A percentile compares a stretch with the other conserved stretches of the same genome.
phyloP scores from a whole-genome alignment of 2,888 invertebrate genomes.

The Platycheirus rosarum region DNA sequence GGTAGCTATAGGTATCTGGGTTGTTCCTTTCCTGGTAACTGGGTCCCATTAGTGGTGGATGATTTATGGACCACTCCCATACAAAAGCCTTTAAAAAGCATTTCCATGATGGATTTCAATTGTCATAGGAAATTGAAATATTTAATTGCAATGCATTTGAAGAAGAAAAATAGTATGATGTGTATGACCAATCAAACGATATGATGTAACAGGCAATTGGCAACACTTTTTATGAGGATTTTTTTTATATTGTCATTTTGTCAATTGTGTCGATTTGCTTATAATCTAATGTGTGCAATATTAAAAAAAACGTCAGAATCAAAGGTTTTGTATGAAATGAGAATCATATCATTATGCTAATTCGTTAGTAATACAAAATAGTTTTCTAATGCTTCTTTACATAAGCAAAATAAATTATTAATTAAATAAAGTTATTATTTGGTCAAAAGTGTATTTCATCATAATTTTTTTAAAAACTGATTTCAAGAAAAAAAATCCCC shows the following conservation, averaged over 20 bases:
- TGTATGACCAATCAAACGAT: conserved; percentile 58
- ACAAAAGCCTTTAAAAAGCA: conserved; percentile 76
- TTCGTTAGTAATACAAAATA: too few relatives aligned
- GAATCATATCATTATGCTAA: too few relatives aligned
- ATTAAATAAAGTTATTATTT: too few relatives aligned
- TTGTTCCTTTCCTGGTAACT: conserved; percentile 70
- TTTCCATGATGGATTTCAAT: conserved; percentile 63
- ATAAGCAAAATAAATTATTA: too few relatives aligned
- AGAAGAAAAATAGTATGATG: conserved; percentile 25
- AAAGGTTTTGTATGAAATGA: too few relatives aligned
- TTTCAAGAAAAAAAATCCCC: too few relatives aligned
- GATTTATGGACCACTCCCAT: conserved; percentile 77
- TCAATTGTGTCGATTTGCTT: conserved; percentile 11
- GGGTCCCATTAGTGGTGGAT: conserved; percentile 75
- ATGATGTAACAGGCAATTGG: conserved; percentile 53
- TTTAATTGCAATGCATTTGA: conserved; percentile 5
- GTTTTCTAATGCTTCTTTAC: too few relatives aligned
- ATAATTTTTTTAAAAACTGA: too few relatives aligned
- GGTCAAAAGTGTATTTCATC: too few relatives aligned
- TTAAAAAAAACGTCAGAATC: too few relatives aligned
- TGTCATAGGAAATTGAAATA: conserved; percentile 63
- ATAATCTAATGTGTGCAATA: neutral
- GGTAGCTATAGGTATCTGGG: conserved; percentile 59
- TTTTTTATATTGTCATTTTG: neutral
- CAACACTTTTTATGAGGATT: conserved; percentile 46